These are phyloP conservation scores for Solen grandis DNA, from an alignment of 1,140 invertebrate species.

Conservation along the genomic window DNA sequence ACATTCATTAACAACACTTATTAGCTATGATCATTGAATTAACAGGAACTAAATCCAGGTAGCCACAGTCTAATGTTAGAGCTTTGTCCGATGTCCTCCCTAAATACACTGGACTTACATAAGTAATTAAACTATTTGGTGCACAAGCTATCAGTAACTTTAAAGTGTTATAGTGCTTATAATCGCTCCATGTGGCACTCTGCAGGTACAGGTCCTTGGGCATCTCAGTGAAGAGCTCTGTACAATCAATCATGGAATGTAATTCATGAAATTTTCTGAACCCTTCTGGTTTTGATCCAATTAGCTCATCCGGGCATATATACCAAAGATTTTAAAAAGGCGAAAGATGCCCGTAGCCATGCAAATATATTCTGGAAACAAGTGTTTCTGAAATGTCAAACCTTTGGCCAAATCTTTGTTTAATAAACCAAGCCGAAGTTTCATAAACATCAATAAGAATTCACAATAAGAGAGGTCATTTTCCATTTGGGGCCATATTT, in stretches of 20 bases:
- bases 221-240: background rate
- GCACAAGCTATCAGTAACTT: background rate
- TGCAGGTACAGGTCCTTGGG: conserved; percentile 12
- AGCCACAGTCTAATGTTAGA: background rate
- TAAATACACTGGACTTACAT: background rate
- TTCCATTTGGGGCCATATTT: background rate
- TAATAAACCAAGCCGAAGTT: conserved; percentile 2
- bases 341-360: background rate
- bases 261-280: background rate
- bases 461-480: conserved; percentile 2
- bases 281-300: conserved; percentile 24
- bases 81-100: conserved; percentile 2
- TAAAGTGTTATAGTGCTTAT: conserved; percentile 32
- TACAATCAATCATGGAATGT: conserved; percentile 10
- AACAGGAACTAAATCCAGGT: background rate
- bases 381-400: background rate
- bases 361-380: background rate
- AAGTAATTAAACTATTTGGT: conserved; percentile 9
- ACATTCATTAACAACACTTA: background rate
- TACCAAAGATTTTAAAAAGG: background rate
- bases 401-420: background rate
- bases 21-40: background rate
- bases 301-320: conserved; percentile 8
- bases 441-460: conserved; percentile 10
- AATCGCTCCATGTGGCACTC: conserved; percentile 22